Conservation (phyloP, 2,113 vertebrate species). For the Podarcis muralis region DNA sequence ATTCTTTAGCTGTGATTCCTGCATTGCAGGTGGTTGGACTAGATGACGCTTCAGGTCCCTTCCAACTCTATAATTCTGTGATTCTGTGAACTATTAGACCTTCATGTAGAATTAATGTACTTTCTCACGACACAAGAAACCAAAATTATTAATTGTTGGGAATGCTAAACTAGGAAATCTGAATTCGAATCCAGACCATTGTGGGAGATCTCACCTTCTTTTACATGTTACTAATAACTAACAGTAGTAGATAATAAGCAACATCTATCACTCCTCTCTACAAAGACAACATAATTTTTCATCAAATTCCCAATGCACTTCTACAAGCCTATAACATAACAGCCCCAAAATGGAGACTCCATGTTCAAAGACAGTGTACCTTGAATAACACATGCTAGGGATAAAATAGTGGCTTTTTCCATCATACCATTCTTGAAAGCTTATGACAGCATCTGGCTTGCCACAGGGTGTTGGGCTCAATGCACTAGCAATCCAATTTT, state of each 20-base stretch:
- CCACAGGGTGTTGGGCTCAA: neutral
- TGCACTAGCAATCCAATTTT: neutral
- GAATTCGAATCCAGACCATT: neutral
- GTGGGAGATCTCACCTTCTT: neutral
- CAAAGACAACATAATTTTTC: neutral
- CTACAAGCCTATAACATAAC: neutral
- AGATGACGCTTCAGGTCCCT: no score
- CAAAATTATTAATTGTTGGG: neutral
- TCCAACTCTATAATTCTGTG: no score
- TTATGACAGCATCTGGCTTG: neutral
- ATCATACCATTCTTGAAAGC: neutral
- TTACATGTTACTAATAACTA: neutral
- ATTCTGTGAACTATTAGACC: neutral
- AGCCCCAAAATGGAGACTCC: neutral
- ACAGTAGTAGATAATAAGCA: neutral
- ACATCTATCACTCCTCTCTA: neutral
- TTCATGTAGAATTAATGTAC: neutral
- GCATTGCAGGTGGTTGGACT: no score
- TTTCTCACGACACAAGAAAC: conserved; percentile 19
- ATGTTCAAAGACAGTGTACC: neutral
- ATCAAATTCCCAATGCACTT: neutral
- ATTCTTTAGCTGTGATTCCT: no score
- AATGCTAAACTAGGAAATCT: neutral
- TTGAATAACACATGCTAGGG: neutral
- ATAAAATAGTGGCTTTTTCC: neutral